Conservation (phyloP, 2,113 vertebrate genomes). For the Amblyornis subalaris region DNA sequence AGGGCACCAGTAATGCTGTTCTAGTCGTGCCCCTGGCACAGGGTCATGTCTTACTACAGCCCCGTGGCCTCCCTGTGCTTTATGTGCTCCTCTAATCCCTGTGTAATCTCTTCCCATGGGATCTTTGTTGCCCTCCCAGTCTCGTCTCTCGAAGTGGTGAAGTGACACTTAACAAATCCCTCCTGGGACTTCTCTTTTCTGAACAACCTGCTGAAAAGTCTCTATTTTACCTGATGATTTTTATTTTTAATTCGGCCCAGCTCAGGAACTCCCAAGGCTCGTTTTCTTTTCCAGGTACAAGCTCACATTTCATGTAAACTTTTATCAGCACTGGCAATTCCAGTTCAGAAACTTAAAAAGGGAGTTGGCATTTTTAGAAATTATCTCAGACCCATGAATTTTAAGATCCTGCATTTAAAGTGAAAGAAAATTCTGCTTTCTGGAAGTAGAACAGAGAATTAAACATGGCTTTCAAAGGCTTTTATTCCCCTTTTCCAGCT, state of each 20-base stretch:
- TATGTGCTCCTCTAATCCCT: not conserved
- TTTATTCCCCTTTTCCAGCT: not conserved
- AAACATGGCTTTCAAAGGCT: not conserved
- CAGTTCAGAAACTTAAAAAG: not conserved
- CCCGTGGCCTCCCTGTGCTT: not conserved
- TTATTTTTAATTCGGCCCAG: not conserved
- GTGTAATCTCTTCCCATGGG: not conserved
- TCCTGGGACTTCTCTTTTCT: not conserved
- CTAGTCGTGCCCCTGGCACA: rapidly evolving
- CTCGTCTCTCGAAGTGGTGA: not conserved
- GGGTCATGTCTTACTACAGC: not conserved
- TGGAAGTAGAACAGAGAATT: not conserved
- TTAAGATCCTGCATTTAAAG: not conserved
- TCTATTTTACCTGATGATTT: not conserved
- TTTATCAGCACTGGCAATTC: not conserved
- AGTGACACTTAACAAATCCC: not conserved
- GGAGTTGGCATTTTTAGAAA: not conserved
- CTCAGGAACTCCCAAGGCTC: not conserved
- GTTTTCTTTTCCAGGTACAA: not conserved
- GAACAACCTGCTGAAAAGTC: not conserved
- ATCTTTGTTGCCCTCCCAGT: not conserved
- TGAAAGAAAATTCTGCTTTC: not conserved
- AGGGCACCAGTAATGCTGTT: not conserved
- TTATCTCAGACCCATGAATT: not conserved
- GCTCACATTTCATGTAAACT: not conserved